Conservation (phyloP, 2,113 vertebrate genomes). For the Archilochus colubris region DNA sequence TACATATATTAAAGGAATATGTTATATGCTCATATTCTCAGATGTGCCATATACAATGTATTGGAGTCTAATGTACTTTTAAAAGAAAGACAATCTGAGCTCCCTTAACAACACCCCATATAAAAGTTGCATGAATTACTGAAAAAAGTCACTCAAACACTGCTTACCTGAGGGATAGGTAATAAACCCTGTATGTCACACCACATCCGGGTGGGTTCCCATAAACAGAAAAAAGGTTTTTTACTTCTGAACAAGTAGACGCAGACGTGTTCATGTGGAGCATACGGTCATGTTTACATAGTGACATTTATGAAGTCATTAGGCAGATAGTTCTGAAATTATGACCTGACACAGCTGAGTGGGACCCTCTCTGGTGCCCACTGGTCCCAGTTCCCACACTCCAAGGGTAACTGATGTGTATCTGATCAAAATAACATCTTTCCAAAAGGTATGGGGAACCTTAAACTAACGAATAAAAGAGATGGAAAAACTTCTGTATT, state of each 20-base stretch:
- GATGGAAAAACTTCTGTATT: not conserved
- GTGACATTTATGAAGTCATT: not conserved
- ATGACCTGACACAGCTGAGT: accelerated
- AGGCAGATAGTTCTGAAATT: not conserved
- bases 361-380: not conserved
- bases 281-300: accelerated
- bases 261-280: accelerated
- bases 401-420: accelerated
- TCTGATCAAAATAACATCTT: not conserved
- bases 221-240: not conserved
- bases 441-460: not conserved
- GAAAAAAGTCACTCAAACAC: not conserved
- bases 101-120: not conserved
- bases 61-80: not conserved
- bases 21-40: not conserved
- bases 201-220: not conserved
- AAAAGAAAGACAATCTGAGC: not conserved
- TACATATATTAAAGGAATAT: not conserved
- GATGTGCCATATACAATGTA: not conserved
- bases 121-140: not conserved
- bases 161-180: not conserved
- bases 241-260: accelerated
- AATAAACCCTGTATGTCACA: not conserved
- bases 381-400: not conserved
- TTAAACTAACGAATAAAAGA: not conserved